Conservation (phyloP, 1,140 invertebrate species). For the Myzus persicae region DNA sequence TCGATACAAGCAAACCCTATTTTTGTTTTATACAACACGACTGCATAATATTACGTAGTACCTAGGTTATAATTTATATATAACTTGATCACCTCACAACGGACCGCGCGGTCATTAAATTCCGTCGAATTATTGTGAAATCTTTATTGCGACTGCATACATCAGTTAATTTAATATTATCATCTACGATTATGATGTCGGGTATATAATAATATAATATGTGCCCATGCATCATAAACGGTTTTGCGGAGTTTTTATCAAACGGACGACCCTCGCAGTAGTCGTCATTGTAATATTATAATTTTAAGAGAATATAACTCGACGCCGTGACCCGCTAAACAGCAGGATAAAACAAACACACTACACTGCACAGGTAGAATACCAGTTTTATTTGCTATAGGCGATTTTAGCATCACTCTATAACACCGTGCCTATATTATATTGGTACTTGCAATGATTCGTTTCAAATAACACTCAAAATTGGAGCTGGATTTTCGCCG, state of each 20-base stretch:
- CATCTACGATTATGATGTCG: not conserved
- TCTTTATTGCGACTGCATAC: not conserved
- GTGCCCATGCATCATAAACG: too few species aligned
- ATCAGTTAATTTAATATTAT: not conserved
- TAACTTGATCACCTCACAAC: slow-evolving; percentile 33
- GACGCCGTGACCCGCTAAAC: not conserved
- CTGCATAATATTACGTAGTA: too few species aligned
- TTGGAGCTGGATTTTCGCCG: not conserved
- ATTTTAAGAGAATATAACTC: not conserved
- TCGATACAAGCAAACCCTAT: not conserved
- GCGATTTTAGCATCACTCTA: not conserved
- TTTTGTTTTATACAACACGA: too few species aligned
- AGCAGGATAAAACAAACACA: not conserved
- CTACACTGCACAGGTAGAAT: not conserved
- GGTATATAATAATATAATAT: not conserved
- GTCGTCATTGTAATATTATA: not conserved
- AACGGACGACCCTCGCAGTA: not conserved
- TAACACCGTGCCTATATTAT: too few species aligned
- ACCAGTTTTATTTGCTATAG: not conserved
- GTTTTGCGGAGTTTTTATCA: not conserved
- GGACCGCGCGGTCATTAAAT: not conserved
- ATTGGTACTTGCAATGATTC: too few species aligned
- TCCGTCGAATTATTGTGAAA: not conserved
- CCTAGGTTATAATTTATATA: not conserved
- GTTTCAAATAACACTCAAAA: not conserved